Evolutionary conservation across 2,797 vertebrate genomes (phyloP).

Genomic region (Sebastes itinus): DNA sequence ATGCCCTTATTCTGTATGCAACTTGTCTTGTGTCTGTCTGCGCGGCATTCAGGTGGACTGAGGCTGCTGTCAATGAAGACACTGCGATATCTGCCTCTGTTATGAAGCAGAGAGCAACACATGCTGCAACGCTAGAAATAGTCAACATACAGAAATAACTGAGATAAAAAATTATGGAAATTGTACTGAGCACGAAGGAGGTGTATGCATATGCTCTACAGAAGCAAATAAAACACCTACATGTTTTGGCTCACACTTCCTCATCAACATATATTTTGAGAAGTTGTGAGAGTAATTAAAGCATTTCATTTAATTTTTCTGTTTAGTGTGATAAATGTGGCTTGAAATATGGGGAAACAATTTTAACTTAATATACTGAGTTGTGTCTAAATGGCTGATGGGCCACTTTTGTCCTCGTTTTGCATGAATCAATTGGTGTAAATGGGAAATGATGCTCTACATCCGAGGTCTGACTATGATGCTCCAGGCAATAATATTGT

Average conservation of each 20-base stretch:
- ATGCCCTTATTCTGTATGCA: neutral
- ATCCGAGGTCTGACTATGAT: neutral
- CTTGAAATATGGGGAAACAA: neutral
- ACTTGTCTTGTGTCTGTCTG: constrained; percentile 1
- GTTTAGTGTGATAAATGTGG: neutral
- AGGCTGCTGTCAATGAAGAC: neutral
- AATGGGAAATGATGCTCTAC: neutral
- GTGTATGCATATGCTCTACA: constrained; percentile 37
- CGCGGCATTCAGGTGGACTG: neutral
- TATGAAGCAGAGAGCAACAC: neutral
- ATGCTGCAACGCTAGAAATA: neutral
- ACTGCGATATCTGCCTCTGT: neutral
- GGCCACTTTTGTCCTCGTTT: neutral
- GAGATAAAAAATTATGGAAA: neutral
- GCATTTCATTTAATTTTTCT: neutral
- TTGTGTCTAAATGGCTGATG: neutral
- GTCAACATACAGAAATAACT: constrained; percentile 1
- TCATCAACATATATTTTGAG: constrained; percentile 24
- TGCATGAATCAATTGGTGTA: neutral
- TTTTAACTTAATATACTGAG: neutral
- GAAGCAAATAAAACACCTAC: constrained; percentile 44
- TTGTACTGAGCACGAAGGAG: neutral
- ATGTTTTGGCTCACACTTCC: constrained; percentile 25
- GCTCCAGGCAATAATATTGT: neutral
- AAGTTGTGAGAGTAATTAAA: constrained; percentile 16